These are phyloP conservation scores for Scophthalmus maximus DNA, from an alignment of 2,113 vertebrate species.

Conservation along the genomic window DNA sequence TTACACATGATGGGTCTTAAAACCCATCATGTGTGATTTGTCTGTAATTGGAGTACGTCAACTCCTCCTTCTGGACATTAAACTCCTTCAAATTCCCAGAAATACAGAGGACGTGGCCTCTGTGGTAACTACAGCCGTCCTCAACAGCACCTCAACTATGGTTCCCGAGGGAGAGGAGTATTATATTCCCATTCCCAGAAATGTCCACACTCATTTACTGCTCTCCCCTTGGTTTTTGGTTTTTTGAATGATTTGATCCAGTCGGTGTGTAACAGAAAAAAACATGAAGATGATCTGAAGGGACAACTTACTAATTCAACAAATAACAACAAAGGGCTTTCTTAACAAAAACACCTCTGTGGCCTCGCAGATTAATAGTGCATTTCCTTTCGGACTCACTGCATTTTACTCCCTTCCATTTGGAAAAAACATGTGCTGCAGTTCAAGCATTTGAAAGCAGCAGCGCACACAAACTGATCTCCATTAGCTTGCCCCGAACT, in stretches of 20 bases:
- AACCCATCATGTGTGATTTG: neutral
- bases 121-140: neutral
- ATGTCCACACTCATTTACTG: neutral
- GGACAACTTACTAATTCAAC: neutral
- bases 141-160: neutral
- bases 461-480: conserved; percentile 87
- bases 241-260: neutral
- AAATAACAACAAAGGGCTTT: too few species aligned
- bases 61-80: too few species aligned
- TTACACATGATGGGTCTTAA: too few species aligned
- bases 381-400: neutral
- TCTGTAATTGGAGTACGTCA: neutral
- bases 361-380: neutral
- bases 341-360: too few species aligned
- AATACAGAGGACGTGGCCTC: neutral
- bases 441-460: conserved; percentile 85
- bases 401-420: conserved; percentile 9
- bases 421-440: conserved; percentile 69
- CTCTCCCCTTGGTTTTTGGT: neutral
- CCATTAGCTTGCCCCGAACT: conserved; percentile 92
- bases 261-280: neutral
- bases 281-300: too few species aligned
- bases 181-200: conserved; percentile 3
- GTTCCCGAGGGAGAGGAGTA: neutral
- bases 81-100: neutral